phyloP scores from a whole-genome alignment of 2,797 vertebrate species.

The Hippopotamyrus pictus region DNA sequence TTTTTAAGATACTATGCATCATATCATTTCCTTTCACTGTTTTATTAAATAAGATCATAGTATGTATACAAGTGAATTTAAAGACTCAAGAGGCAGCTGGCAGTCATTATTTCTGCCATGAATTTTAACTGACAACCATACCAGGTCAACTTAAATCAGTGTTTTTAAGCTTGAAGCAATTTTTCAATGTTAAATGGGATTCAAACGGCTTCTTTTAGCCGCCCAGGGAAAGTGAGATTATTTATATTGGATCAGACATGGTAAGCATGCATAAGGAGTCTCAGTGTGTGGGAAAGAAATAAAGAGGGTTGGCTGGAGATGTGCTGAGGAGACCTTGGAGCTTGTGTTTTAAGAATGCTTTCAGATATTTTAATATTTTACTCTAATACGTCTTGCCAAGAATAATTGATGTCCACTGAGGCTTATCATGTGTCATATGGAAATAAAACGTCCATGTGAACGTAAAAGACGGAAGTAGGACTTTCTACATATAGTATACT shows the following conservation, averaged over 20 bases:
- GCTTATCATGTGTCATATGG: not conserved
- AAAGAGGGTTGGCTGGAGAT: not conserved
- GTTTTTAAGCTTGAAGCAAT: conserved; percentile 35
- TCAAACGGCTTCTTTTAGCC: conserved; percentile 33
- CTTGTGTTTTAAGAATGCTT: not conserved
- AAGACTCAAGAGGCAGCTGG: not conserved
- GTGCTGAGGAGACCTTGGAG: not conserved
- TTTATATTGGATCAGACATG: conserved; percentile 34
- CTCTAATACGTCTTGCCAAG: not conserved
- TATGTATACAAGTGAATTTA: not conserved
- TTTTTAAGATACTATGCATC: not conserved
- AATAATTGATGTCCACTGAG: not conserved
- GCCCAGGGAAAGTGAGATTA: conserved; percentile 25
- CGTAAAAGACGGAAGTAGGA: not conserved
- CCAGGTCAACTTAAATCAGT: conserved; percentile 32
- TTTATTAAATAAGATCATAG: conserved; percentile 10
- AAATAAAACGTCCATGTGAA: not conserved
- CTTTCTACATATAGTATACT: not conserved
- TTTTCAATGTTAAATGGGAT: conserved; percentile 32
- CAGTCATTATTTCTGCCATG: not conserved
- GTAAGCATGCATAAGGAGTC: conserved; percentile 27
- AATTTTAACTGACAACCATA: conserved; percentile 24
- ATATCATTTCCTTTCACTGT: not conserved
- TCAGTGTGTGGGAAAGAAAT: not conserved
- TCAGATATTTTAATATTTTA: not conserved